Base-by-base conservation (phyloP, 2,888 invertebrate genomes). In the Drosophila kokeensis region DNA sequence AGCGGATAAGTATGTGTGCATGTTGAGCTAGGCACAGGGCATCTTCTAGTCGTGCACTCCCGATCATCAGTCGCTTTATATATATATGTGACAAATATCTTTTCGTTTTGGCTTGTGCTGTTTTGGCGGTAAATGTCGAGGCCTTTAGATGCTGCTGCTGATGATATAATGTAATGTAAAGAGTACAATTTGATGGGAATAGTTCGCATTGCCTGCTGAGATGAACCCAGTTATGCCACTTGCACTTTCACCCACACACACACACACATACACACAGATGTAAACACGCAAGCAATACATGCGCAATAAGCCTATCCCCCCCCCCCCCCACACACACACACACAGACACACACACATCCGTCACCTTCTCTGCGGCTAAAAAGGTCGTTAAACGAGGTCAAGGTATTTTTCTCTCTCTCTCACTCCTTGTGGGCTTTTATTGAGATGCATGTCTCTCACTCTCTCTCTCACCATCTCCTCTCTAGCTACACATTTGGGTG, bases 341-440 rank as follows among this genome's bases (percentile, higher is more conserved):
- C 5, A 29, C 49, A 48, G 1, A 27, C 4, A 50, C 50, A 50
- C 6, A 21, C 27, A 15, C 38, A 42, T 15, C 18, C 29, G 15
- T 45, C 45, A 45, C 15, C 45, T 45, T 15, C 45, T 32, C 30
- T 32, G 40, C 40, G 54, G 42, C 32, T 29, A 54, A 32, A 83
- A 82, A 78, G 75, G 86, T 83, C 86, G 70, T 66, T 53, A 69
- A 83, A 83, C 86, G 74, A 83, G 86, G 83, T 83, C 86, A 83
- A 83, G 86, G 83, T 83, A 76, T 83, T n/a, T 30, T n/a, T 45
- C 15, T 18, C 27, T n/a, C 54, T 36, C 15, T 21, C 78, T 32
- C 24, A 24, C 15, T 24, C 24, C 8, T 45, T 45, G 45, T n/a
- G 34, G 48, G 38, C 68, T 18, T 60, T 49, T 48, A 66, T 62